These are phyloP conservation scores for Microplitis manilae DNA, from an alignment of 2,888 invertebrate species.

Conservation along the genomic window DNA sequence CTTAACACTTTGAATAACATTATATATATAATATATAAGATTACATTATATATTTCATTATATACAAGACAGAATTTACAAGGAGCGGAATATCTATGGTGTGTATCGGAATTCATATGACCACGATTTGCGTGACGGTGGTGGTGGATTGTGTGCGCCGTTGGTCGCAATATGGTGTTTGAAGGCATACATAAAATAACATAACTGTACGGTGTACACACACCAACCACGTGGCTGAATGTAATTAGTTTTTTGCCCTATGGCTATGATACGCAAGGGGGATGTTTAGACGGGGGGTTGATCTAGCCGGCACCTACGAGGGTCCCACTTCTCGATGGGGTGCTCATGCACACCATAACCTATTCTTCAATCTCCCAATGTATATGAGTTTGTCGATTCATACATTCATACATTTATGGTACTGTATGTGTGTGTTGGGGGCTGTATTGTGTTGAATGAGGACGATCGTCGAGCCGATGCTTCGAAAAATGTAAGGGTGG, in stretches of 20 bases:
- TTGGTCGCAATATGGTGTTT: constrained; percentile 62
- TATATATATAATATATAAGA: background rate
- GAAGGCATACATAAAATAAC: constrained; percentile 40
- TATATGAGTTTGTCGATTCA: background rate
- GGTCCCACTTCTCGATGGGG: constrained; percentile 47
- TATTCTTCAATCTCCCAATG: background rate
- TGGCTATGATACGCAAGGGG: constrained; percentile 63
- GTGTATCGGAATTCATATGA: constrained; percentile 56
- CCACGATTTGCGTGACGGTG: constrained; percentile 51
- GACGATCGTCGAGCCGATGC: constrained; percentile 40
- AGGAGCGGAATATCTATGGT: constrained; percentile 8
- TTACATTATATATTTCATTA: background rate
- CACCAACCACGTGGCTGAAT: constrained; percentile 61
- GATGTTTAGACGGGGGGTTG: constrained; percentile 48
- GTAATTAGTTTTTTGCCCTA: constrained; percentile 69
- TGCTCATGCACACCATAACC: constrained; percentile 33
- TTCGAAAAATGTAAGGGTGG: constrained; percentile 50
- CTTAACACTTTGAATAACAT: background rate
- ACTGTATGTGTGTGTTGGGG: background rate
- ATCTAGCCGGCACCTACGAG: constrained; percentile 53
- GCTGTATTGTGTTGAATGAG: constrained; percentile 46
- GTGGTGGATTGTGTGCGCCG: constrained; percentile 50
- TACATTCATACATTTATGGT: background rate
- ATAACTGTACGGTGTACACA: constrained; percentile 16
- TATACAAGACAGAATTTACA: too few species aligned